phyloP scores from a whole-genome alignment of 2,888 invertebrate species.

The Eustalomyia histrio region DNA sequence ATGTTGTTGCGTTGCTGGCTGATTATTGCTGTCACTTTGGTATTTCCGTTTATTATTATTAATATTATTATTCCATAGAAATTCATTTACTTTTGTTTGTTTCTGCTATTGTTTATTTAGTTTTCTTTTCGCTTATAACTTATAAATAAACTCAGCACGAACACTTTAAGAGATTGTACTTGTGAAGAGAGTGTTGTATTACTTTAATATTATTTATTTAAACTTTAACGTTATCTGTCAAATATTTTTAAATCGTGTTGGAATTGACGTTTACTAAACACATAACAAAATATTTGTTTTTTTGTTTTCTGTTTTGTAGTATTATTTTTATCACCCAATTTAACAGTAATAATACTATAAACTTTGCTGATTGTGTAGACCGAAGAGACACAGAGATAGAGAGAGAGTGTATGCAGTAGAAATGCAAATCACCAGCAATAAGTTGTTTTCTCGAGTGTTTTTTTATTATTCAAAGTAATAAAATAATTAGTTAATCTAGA shows the following conservation, averaged over 20 bases:
- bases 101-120: conserved; percentile 17
- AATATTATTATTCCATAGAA: conserved; percentile 58
- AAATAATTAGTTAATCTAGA: conserved; percentile 29
- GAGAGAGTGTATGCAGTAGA: conserved; percentile 19
- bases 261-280: conserved; percentile 39
- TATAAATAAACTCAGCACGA: conserved; percentile 57
- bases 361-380: conserved; percentile 18
- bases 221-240: conserved; percentile 61
- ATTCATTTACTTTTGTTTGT: conserved; percentile 49
- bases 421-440: conserved; percentile 51
- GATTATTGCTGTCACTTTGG: conserved; percentile 67
- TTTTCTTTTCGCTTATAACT: conserved; percentile 44
- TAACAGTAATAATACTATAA: conserved; percentile 7
- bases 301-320: too few relatives aligned
- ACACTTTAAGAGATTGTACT: conserved; percentile 31
- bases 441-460: conserved; percentile 22
- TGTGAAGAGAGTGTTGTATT: conserved; percentile 7
- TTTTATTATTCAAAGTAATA: conserved; percentile 9
- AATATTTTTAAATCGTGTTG: conserved; percentile 42
- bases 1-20: conserved; percentile 47
- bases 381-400: conserved; percentile 10
- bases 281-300: conserved; percentile 20
- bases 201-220: conserved; percentile 45
- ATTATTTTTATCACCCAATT: conserved; percentile 51
- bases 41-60: conserved; percentile 64